Base-by-base conservation (phyloP, 1,140 invertebrate species). In the Brachionus rotundiformis region DNA sequence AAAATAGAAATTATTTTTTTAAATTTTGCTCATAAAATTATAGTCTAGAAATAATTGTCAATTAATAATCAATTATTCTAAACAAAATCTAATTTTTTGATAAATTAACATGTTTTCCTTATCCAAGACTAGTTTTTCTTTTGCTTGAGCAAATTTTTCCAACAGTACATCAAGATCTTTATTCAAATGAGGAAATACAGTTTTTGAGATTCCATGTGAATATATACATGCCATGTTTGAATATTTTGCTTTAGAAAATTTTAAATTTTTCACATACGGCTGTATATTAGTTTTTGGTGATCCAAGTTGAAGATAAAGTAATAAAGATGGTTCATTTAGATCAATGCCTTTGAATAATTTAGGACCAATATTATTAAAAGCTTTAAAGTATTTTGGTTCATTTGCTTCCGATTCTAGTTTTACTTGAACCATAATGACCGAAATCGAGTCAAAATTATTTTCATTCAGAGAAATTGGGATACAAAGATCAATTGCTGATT, bases 361-460 rank as follows among this genome's bases (percentile, higher is more conserved):
- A 2, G 25, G 29, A 65, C 11, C 16, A 4, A 65, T 65, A 11
- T 65, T 31, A 31, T 65, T 33, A n/a, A 65, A 65, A 31, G 29
- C 25, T 31, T 65, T 31, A 3, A 31, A 29, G 10, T 65, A 29
- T 31, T 65, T 65, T 4, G 61, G 61, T 11, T 31, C 31, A 13
- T 11, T n/a, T 31, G 61, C 10, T 65, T 65, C 8, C 8, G 27
- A n/a, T 31, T 71, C 29, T 27, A 44, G 39, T 25, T 73, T 44
- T 23, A 73, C 68, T 44, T 73, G 68, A 13, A 73, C 13, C 33
- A 73, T 44, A 25, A 73, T 44, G 25, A 6, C 16, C 8, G 36
- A 23, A 44, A 73, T 73, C 19, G 68, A 73, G 2, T 73, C 36
- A 31, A 73, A 73, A 44, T 73, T 44, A 44, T 25, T 25, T 33